Evolutionary conservation across 2,113 vertebrate genomes (phyloP).

Genomic region (Raja brachyura): DNA sequence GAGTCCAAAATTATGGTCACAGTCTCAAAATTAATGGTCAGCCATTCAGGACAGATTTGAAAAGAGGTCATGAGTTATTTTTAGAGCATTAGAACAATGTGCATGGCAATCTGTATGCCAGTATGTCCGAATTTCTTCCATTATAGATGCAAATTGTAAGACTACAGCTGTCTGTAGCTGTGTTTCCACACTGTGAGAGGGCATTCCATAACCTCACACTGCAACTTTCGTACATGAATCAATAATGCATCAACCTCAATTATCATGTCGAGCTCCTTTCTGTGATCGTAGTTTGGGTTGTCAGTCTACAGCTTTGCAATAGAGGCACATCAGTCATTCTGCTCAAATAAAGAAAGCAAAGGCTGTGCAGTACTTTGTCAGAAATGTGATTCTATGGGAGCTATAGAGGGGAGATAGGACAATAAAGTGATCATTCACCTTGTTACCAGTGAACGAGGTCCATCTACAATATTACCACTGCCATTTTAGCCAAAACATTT

Average conservation of each 20-base stretch:
- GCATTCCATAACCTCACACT: not conserved
- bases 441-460: not conserved
- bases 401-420: not conserved
- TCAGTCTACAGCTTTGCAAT: not conserved
- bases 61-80: not conserved
- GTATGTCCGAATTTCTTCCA: not conserved
- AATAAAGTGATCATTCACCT: too few relatives aligned
- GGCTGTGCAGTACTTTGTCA: not conserved
- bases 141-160: not conserved
- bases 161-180: not conserved
- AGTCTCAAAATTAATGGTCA: too few relatives aligned
- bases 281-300: not conserved
- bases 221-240: not conserved
- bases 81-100: not conserved
- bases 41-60: too few relatives aligned
- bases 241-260: not conserved
- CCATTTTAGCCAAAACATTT: constrained; percentile 13
- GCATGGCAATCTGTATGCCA: not conserved
- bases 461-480: not conserved
- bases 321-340: not conserved
- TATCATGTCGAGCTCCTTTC: not conserved
- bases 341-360: not conserved
- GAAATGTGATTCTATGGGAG: not conserved
- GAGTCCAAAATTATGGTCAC: too few relatives aligned
- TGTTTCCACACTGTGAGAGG: not conserved